Evolutionary conservation across 2,888 invertebrate species (phyloP).

Genomic region (Latrodectus hesperus): DNA sequence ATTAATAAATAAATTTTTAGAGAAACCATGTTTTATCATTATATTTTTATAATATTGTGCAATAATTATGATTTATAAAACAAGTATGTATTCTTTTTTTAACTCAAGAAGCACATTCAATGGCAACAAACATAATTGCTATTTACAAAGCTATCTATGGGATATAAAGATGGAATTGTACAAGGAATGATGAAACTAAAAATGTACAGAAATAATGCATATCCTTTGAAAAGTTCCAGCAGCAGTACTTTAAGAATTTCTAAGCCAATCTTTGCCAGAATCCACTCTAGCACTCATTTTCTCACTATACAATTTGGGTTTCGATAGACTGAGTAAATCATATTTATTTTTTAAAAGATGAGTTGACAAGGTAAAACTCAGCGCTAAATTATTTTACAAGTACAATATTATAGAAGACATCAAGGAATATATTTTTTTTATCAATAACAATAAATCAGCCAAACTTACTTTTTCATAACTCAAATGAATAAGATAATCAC

Average conservation of each 20-base stretch:
- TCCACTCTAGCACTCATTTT: too few relatives aligned
- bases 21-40: too few relatives aligned
- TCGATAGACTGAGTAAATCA: too few relatives aligned
- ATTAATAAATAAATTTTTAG: too few relatives aligned
- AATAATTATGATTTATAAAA: background rate
- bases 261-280: background rate
- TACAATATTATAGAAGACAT: background rate
- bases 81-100: background rate
- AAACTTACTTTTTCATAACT: background rate
- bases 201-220: constrained; percentile 56
- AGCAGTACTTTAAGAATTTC: constrained; percentile 11
- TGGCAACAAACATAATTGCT: constrained; percentile 40
- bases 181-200: constrained; percentile 65
- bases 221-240: constrained; percentile 10
- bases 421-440: background rate
- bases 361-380: too few relatives aligned
- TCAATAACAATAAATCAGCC: background rate
- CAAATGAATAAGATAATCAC: background rate
- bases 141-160: constrained; percentile 59
- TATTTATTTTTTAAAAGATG: too few relatives aligned
- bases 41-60: too few relatives aligned
- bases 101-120: background rate
- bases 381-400: too few relatives aligned
- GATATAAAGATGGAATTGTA: constrained; percentile 52
- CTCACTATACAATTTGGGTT: too few relatives aligned